phyloP scores from a whole-genome alignment of 2,888 invertebrate genomes.

The Teleiodes luculella region DNA sequence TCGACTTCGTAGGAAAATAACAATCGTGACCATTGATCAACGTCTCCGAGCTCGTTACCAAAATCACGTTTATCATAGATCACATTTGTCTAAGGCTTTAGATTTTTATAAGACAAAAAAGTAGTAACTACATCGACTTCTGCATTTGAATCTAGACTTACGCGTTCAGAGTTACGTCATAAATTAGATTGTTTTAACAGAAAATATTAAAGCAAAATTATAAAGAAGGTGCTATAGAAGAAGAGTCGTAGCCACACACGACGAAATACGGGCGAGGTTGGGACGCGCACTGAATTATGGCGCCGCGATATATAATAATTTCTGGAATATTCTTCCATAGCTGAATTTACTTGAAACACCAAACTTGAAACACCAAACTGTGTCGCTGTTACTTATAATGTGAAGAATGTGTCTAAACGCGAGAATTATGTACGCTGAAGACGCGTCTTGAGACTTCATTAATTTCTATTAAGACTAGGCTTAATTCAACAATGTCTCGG shows the following conservation, averaged over 20 bases:
- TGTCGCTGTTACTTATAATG: not conserved
- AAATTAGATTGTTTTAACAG: slow-evolving; percentile 31
- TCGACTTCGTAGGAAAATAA: slow-evolving; percentile 58
- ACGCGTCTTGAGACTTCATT: slow-evolving; percentile 2
- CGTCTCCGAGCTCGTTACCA: slow-evolving; percentile 67
- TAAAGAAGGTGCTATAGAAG: slow-evolving; percentile 45
- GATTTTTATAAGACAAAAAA: slow-evolving; percentile 24
- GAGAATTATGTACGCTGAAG: not conserved
- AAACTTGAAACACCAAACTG: not conserved
- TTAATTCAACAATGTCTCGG: slow-evolving; percentile 15
- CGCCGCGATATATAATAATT: slow-evolving; percentile 64
- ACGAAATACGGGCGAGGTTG: slow-evolving; percentile 69
- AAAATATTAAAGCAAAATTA: slow-evolving; percentile 43
- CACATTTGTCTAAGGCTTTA: slow-evolving; percentile 74
- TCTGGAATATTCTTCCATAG: slow-evolving; percentile 57
- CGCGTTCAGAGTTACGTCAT: slow-evolving; percentile 34
- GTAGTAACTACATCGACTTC: not conserved
- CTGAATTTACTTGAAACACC: slow-evolving; percentile 19
- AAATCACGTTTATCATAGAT: slow-evolving; percentile 77
- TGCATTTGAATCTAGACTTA: slow-evolving; percentile 25
- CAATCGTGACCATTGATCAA: slow-evolving; percentile 64
- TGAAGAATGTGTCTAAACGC: not conserved
- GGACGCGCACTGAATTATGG: slow-evolving; percentile 66
- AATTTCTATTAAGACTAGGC: slow-evolving; percentile 11
- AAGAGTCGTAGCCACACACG: slow-evolving; percentile 75